These are phyloP conservation scores for Amphiprion percula DNA, from an alignment of 2,113 vertebrate species.

Conservation along the genomic window DNA sequence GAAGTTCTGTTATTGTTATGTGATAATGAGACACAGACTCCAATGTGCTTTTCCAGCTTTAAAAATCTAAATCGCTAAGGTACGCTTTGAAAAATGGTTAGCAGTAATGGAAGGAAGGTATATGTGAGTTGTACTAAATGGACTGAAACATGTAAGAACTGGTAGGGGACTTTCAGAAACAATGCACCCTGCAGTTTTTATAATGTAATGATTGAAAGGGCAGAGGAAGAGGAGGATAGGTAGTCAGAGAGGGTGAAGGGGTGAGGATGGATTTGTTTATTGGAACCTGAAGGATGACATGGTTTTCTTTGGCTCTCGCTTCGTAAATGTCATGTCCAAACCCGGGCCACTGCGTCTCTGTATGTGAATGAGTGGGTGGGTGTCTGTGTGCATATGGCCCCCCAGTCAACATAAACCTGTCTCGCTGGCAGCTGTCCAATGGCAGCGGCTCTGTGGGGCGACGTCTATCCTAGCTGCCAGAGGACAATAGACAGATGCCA, in stretches of 20 bases:
- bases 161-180: slow-evolving; percentile 36
- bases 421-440: slow-evolving; percentile 34
- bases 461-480: slow-evolving; percentile 57
- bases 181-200: slow-evolving; percentile 54
- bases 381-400: slow-evolving; percentile 20
- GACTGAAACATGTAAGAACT: slow-evolving; percentile 33
- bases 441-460: slow-evolving; percentile 31
- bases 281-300: slow-evolving; percentile 63
- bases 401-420: slow-evolving; percentile 59
- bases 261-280: slow-evolving; percentile 60
- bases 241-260: slow-evolving; percentile 7
- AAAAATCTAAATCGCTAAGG: slow-evolving; percentile 39
- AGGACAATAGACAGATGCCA: slow-evolving; percentile 75
- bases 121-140: slow-evolving; percentile 44
- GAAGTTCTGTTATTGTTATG: slow-evolving; percentile 54
- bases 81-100: slow-evolving; percentile 39
- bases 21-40: slow-evolving; percentile 63
- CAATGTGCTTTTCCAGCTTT: slow-evolving; percentile 41
- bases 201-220: slow-evolving; percentile 53
- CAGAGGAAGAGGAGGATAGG: slow-evolving; percentile 53
- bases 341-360: slow-evolving; percentile 26
- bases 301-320: slow-evolving; percentile 78
- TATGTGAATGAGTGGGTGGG: slow-evolving; percentile 32
- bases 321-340: slow-evolving; percentile 79
- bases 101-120: slow-evolving; percentile 44